Conservation (phyloP, 1,140 invertebrate genomes). For the Heliothis virescens region DNA sequence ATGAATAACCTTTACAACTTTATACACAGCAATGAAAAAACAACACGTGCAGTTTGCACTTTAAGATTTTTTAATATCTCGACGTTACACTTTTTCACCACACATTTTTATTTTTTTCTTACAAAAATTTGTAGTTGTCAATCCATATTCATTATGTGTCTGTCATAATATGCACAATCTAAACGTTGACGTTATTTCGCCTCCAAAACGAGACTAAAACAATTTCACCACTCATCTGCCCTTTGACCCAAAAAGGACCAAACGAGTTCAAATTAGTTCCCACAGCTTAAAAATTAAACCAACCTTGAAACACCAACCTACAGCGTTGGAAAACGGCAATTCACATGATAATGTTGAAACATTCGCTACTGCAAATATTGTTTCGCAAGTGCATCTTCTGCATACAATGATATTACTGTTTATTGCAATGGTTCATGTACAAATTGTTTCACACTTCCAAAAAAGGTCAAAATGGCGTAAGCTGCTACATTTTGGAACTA, state of each 20-base stretch:
- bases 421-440: not conserved
- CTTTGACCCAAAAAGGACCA: constrained; percentile 1
- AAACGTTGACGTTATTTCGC: not conserved
- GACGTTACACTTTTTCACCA: too few species aligned
- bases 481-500: too few species aligned
- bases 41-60: not conserved
- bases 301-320: constrained; percentile 15
- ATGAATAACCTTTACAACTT: constrained; percentile 12
- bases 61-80: not conserved
- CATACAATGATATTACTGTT: constrained; percentile 17
- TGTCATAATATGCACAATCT: too few species aligned
- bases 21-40: not conserved
- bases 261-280: not conserved
- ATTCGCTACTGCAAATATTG: not conserved
- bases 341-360: constrained; percentile 11
- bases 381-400: constrained; percentile 24
- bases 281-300: constrained; percentile 9
- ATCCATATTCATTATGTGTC: too few species aligned
- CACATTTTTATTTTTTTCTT: too few species aligned
- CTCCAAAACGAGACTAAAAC: not conserved
- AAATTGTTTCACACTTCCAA: not conserved
- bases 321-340: not conserved
- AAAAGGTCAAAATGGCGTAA: not conserved
- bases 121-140: too few species aligned
- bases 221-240: not conserved